Evolutionary conservation across 1,140 invertebrate genomes (phyloP).

Genomic region (Semibalanus balanoides): DNA sequence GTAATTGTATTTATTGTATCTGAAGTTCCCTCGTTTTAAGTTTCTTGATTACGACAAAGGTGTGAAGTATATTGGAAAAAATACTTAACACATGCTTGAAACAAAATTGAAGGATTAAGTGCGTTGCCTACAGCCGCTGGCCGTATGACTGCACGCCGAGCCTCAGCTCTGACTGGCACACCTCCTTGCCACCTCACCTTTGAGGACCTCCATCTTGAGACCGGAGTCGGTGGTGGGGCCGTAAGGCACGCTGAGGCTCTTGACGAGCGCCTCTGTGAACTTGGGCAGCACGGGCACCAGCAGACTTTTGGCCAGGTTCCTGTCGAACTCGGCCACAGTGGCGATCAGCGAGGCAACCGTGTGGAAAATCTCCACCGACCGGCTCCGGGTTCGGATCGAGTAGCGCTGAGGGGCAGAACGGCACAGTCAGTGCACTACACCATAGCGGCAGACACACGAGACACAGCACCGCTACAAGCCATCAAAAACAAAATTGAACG

Average conservation of each 20-base stretch:
- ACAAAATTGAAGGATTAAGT: too few relatives aligned
- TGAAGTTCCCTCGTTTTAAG: too few relatives aligned
- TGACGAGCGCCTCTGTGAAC: constrained; percentile 53
- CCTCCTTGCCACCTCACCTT: constrained; percentile 18
- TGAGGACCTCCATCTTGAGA: constrained; percentile 55
- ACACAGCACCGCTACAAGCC: too few relatives aligned
- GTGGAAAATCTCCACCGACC: constrained; percentile 52
- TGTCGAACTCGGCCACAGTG: constrained; percentile 41
- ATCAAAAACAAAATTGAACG: too few relatives aligned
- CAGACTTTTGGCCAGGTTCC: constrained; percentile 40
- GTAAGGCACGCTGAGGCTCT: constrained; percentile 43
- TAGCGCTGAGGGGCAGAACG: constrained; percentile 39
- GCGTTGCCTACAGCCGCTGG: too few relatives aligned
- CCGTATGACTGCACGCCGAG: too few relatives aligned
- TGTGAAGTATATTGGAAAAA: too few relatives aligned
- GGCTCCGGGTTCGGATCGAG: constrained; percentile 41
- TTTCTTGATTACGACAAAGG: too few relatives aligned
- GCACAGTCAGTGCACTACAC: too few relatives aligned
- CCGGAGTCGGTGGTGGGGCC: constrained; percentile 45
- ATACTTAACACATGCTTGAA: too few relatives aligned
- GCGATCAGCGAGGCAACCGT: constrained; percentile 42
- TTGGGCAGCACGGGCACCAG: constrained; percentile 50
- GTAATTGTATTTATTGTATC: too few relatives aligned
- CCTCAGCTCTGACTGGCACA: background rate
- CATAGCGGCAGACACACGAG: too few relatives aligned